Evolutionary conservation across 2,888 invertebrate species (phyloP).

Genomic region (Ephialtes manifestator): DNA sequence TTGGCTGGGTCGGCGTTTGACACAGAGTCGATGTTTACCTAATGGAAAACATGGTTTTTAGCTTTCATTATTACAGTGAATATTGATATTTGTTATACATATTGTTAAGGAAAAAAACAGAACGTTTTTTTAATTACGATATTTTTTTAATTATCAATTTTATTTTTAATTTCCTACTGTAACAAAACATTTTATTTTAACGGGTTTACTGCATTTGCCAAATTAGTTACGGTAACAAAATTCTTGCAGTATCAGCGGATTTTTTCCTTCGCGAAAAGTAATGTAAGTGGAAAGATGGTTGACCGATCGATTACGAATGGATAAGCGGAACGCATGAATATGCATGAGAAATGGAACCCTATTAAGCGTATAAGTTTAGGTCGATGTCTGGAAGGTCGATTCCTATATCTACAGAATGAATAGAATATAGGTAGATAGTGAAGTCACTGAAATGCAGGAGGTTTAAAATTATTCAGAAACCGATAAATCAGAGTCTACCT

Average conservation of each 20-base stretch:
- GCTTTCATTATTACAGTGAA: slow-evolving; percentile 68
- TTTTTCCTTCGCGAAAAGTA: background rate
- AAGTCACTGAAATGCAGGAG: slow-evolving; percentile 50
- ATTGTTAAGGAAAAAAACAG: no score
- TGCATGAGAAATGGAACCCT: background rate
- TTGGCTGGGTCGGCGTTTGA: slow-evolving; percentile 74
- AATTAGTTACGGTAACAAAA: no score
- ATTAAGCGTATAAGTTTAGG: background rate
- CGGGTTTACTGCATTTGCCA: background rate
- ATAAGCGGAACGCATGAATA: slow-evolving; percentile 20
- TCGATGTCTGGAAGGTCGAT: background rate
- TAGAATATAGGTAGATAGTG: background rate
- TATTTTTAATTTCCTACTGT: no score
- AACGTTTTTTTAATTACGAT: no score
- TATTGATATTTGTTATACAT: no score
- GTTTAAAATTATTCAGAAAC: slow-evolving; percentile 78
- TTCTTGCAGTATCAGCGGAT: no score
- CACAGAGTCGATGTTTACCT: slow-evolving; percentile 58
- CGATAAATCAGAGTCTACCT: slow-evolving; percentile 80
- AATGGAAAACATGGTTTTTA: slow-evolving; percentile 5
- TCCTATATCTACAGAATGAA: background rate
- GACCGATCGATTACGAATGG: slow-evolving; percentile 15
- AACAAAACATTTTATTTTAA: slow-evolving; percentile 23
- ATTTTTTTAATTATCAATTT: no score
- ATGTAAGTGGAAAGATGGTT: background rate